Evolutionary conservation across 2,797 vertebrate species (phyloP).

Genomic region (Acipenser ruthenus): DNA sequence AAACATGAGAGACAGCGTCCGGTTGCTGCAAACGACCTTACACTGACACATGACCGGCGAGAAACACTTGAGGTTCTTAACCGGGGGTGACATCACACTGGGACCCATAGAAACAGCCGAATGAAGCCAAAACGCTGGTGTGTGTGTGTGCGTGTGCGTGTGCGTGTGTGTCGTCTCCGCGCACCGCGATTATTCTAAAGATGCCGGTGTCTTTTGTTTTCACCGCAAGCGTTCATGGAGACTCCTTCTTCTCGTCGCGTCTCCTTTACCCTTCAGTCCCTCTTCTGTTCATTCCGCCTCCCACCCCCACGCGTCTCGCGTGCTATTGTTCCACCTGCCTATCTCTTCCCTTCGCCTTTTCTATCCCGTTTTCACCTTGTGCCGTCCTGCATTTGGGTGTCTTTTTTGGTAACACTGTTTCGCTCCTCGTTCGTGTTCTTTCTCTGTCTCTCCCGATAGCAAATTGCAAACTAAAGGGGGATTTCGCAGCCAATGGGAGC

Average conservation of each 20-base stretch:
- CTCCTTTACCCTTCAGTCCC: background rate
- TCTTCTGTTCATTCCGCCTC: background rate
- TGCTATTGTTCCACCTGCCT: conserved; percentile 19
- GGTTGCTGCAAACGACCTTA: conserved; percentile 75
- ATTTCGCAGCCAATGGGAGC: conserved; percentile 45
- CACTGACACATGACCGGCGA: conserved; percentile 77
- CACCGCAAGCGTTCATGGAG: background rate
- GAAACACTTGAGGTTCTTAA: conserved; percentile 66
- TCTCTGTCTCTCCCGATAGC: background rate
- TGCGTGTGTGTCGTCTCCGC: no score
- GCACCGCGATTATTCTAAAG: no score
- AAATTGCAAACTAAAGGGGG: conserved; percentile 47
- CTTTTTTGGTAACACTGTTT: no score
- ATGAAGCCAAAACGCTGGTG: conserved; percentile 23
- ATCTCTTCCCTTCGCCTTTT: background rate
- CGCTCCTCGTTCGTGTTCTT: background rate
- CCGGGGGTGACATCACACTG: conserved; percentile 57
- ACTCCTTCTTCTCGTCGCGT: conserved; percentile 1
- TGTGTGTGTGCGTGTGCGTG: no score
- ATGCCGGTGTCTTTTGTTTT: background rate
- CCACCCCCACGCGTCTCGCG: conserved; percentile 8
- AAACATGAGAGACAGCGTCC: conserved; percentile 74
- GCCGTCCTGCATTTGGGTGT: background rate
- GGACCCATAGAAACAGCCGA: conserved; percentile 40
- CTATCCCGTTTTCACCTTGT: conserved; percentile 6